Percentiles rank a stretch among this genome's conserved stretches.
These are phyloP conservation scores for Xestia xanthographa DNA, from an alignment of 2,888 invertebrate species.

Conservation along the genomic window DNA sequence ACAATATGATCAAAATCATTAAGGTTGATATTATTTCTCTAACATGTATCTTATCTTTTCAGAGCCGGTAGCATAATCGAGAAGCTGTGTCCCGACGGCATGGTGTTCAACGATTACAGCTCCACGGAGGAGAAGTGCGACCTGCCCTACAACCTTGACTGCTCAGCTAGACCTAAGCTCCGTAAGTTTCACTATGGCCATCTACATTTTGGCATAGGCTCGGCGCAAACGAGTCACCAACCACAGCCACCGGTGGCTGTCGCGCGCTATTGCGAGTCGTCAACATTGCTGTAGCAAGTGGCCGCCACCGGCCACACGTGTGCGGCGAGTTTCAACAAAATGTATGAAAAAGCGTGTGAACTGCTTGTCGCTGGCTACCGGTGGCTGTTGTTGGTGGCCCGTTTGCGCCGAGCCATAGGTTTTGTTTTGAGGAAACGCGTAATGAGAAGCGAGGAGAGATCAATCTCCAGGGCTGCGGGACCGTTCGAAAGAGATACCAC, in stretches of 20 bases:
- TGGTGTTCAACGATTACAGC: conserved; percentile 97
- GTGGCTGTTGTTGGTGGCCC: no score
- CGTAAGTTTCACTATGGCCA: conserved; percentile 91
- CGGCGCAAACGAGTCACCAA: no score
- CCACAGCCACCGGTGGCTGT: no score
- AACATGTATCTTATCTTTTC: conserved; percentile 66
- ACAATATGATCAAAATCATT: not conserved
- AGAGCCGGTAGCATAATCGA: conserved; percentile 93
- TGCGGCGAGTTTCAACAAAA: no score
- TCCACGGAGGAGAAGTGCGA: conserved; percentile 96
- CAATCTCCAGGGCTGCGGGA: not conserved
- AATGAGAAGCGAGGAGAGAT: not conserved
- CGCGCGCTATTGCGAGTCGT: no score
- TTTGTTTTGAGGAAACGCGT: not conserved
- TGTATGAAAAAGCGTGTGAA: no score
- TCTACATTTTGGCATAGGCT: not conserved
- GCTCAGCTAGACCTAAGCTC: conserved; percentile 93
- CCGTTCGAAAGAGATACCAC: no score
- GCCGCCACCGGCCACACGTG: no score
- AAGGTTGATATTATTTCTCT: not conserved
- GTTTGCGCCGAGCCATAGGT: no score
- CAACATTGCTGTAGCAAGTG: no score
- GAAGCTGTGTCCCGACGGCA: conserved; percentile 96
- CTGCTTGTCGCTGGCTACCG: no score
- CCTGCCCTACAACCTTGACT: conserved; percentile 96